phyloP scores from a whole-genome alignment of 2,797 vertebrate genomes.

The Kryptolebias ocellatus region DNA sequence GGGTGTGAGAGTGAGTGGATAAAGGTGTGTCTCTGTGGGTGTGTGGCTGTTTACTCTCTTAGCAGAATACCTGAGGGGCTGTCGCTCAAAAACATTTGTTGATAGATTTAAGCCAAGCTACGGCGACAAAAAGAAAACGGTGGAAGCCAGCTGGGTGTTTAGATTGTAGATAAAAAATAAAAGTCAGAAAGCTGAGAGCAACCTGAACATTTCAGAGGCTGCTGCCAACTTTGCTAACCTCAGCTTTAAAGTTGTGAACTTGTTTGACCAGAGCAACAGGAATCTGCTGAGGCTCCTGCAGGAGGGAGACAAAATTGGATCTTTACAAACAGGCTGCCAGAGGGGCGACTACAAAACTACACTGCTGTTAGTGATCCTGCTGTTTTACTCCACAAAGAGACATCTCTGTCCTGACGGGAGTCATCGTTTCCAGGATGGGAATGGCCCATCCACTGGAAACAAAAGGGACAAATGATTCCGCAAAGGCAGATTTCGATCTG shows the following conservation, averaged over 20 bases:
- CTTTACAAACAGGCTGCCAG: background rate
- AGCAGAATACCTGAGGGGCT: constrained; percentile 24
- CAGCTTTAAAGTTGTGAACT: background rate
- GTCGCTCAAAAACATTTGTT: constrained; percentile 19
- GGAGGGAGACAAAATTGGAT: background rate
- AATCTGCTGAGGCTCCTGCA: background rate
- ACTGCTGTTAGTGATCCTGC: too few relatives aligned
- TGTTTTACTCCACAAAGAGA: too few relatives aligned
- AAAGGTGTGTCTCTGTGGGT: background rate
- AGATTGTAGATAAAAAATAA: background rate
- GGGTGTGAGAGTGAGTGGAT: background rate
- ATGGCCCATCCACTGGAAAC: too few relatives aligned
- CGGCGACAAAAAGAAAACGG: too few relatives aligned
- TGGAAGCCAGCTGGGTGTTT: background rate
- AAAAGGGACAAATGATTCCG: too few relatives aligned
- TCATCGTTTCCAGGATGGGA: too few relatives aligned
- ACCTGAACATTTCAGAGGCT: background rate
- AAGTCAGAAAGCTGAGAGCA: background rate
- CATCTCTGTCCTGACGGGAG: too few relatives aligned
- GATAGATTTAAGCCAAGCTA: background rate
- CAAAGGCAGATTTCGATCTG: too few relatives aligned
- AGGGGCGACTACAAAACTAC: too few relatives aligned
- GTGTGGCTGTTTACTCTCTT: constrained; percentile 13
- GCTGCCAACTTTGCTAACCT: background rate
- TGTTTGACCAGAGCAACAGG: background rate